Conservation (phyloP, 2,113 vertebrate genomes). For the Sphaerodactylus townsendi region DNA sequence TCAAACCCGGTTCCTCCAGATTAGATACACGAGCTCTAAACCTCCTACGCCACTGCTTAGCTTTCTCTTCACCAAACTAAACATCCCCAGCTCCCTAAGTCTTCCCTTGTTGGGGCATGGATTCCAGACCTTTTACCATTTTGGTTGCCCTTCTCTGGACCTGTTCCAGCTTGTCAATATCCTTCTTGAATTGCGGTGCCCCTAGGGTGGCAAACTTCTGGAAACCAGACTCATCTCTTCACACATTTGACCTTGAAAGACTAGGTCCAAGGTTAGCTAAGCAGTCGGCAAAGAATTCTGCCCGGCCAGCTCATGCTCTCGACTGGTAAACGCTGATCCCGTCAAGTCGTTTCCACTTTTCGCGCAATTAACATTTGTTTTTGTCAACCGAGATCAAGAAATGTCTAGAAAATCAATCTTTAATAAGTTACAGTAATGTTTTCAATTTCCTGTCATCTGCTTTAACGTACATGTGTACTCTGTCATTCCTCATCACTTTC, state of each 20-base stretch:
- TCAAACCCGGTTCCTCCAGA: too few species aligned
- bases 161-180: background rate
- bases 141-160: too few species aligned
- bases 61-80: too few species aligned
- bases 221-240: background rate
- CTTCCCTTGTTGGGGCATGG: too few species aligned
- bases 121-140: too few species aligned
- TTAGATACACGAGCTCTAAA: too few species aligned
- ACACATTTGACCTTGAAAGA: background rate
- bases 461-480: slow-evolving; percentile 64
- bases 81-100: too few species aligned
- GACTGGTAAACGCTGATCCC: background rate
- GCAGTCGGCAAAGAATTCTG: background rate
- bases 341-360: slow-evolving; percentile 26
- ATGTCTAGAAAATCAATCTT: slow-evolving; percentile 70
- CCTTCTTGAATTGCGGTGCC: background rate
- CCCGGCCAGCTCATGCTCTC: background rate
- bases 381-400: slow-evolving; percentile 60
- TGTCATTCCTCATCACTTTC: slow-evolving; percentile 64
- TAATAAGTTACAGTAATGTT: slow-evolving; percentile 71
- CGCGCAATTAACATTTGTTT: slow-evolving; percentile 65
- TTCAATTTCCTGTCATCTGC: slow-evolving; percentile 69
- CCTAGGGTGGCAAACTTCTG: background rate
- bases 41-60: too few species aligned
- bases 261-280: background rate